These are phyloP conservation scores for Bagarius yarrelli DNA, from an alignment of 2,113 vertebrate genomes.

Conservation along the genomic window DNA sequence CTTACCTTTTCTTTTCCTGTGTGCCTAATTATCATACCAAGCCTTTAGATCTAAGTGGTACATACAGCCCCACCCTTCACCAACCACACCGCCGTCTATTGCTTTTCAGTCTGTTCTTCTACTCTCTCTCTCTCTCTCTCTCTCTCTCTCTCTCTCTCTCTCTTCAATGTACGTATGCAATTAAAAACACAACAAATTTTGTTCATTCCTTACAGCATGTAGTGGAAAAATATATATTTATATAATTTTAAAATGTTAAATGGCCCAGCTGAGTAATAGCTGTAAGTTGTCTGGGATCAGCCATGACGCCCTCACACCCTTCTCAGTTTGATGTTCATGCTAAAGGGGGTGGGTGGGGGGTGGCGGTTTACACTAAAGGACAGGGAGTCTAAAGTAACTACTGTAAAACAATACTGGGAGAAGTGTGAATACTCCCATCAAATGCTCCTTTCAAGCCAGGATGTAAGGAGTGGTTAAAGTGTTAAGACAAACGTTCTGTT, in stretches of 20 bases:
- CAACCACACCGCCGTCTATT: not conserved
- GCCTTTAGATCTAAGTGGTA: not conserved
- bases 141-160: too few relatives aligned
- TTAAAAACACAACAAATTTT: too few relatives aligned
- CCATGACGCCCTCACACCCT: conserved; percentile 45
- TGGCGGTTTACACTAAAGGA: not conserved
- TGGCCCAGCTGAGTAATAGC: not conserved
- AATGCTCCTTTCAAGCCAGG: conserved; percentile 26
- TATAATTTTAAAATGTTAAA: not conserved
- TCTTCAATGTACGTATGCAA: too few relatives aligned
- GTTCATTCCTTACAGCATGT: not conserved
- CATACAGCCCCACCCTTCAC: not conserved
- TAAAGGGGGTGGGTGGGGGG: conserved; percentile 28
- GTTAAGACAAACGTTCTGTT: not conserved
- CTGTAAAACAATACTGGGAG: conserved; percentile 52
- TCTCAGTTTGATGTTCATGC: conserved; percentile 47
- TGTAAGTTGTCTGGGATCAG: conserved; percentile 1
- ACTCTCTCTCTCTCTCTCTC: too few relatives aligned
- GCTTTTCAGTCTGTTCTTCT: conserved; percentile 1
- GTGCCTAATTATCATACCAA: not conserved
- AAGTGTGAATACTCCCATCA: conserved; percentile 58
- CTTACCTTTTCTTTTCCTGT: conserved; percentile 15
- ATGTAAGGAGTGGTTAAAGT: conserved; percentile 33
- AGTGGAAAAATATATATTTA: not conserved
- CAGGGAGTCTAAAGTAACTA: conserved; percentile 50